phyloP scores from a whole-genome alignment of 1,140 invertebrate species.

The Centruroides vittatus region DNA sequence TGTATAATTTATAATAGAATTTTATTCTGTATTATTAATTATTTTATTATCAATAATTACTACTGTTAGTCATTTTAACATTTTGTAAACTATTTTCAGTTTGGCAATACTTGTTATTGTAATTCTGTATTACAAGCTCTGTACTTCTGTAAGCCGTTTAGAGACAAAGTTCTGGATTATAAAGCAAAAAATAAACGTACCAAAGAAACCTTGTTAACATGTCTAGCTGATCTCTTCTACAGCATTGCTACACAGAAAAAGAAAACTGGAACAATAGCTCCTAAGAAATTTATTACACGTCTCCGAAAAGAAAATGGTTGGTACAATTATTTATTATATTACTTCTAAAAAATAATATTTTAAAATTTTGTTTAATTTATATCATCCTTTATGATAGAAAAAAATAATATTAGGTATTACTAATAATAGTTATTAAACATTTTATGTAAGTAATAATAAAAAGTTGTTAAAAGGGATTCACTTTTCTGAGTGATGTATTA shows the following conservation, averaged over 20 bases:
- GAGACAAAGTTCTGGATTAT: slow-evolving; percentile 96
- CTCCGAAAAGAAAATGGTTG: slow-evolving; percentile 95
- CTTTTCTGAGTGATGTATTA: too few species aligned
- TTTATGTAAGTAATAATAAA: too few species aligned
- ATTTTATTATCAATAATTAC: too few species aligned
- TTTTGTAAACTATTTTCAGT: slow-evolving; percentile 48
- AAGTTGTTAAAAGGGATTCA: too few species aligned
- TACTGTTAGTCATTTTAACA: neutral
- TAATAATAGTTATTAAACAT: too few species aligned
- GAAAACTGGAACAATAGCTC: slow-evolving; percentile 97
- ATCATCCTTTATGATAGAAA: too few species aligned
- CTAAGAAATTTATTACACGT: slow-evolving; percentile 98
- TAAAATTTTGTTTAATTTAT: too few species aligned
- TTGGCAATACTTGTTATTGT: slow-evolving; percentile 99
- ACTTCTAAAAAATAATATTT: too few species aligned
- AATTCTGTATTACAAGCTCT: slow-evolving; percentile 98
- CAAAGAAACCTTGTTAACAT: slow-evolving; percentile 94
- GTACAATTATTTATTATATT: neutral
- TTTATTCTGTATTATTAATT: too few species aligned
- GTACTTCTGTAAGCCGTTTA: slow-evolving; percentile 97
- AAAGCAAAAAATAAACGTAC: slow-evolving; percentile 94
- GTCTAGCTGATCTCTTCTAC: slow-evolving; percentile 95
- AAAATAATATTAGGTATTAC: neutral
- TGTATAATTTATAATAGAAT: too few species aligned
- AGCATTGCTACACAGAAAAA: slow-evolving; percentile 99